These are phyloP conservation scores for Rhyacophila brunnea DNA, from an alignment of 1,140 invertebrate genomes.

Conservation along the genomic window DNA sequence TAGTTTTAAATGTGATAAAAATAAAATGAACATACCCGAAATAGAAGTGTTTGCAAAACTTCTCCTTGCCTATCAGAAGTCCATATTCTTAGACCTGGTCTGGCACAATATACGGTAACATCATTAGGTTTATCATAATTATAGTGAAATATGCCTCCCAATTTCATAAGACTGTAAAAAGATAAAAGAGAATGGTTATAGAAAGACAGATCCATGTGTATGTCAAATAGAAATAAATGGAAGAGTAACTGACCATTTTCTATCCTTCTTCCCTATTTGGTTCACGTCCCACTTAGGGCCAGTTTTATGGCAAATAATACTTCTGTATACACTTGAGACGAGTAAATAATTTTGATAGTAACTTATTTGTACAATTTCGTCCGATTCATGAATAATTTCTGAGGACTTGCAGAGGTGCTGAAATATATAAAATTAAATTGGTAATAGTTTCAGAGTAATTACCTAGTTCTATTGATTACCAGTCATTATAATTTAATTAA, in stretches of 20 bases:
- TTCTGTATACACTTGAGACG: conserved; percentile 77
- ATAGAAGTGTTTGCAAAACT: conserved; percentile 82
- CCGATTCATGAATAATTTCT: conserved; percentile 79
- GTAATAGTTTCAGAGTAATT: too few relatives aligned
- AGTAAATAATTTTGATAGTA: conserved; percentile 75
- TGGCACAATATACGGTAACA: conserved; percentile 67
- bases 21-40: conserved; percentile 60
- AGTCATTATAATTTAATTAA: too few relatives aligned
- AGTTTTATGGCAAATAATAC: conserved; percentile 69
- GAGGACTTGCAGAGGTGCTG: conserved; percentile 82
- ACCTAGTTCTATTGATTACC: too few relatives aligned
- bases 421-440: too few relatives aligned
- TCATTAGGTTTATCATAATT: conserved; percentile 54
- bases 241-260: conserved; percentile 68
- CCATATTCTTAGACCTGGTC: conserved; percentile 81
- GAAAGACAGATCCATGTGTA: too few relatives aligned
- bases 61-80: conserved; percentile 70
- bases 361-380: conserved; percentile 82
- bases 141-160: conserved; percentile 65
- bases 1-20: conserved; percentile 7
- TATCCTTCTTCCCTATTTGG: conserved; percentile 83
- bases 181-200: conserved; percentile 3
- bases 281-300: conserved; percentile 64
- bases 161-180: conserved; percentile 59
- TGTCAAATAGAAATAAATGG: conserved; percentile 24